These are phyloP conservation scores for Papilio protenor DNA, from an alignment of 2,888 invertebrate species.

Conservation along the genomic window DNA sequence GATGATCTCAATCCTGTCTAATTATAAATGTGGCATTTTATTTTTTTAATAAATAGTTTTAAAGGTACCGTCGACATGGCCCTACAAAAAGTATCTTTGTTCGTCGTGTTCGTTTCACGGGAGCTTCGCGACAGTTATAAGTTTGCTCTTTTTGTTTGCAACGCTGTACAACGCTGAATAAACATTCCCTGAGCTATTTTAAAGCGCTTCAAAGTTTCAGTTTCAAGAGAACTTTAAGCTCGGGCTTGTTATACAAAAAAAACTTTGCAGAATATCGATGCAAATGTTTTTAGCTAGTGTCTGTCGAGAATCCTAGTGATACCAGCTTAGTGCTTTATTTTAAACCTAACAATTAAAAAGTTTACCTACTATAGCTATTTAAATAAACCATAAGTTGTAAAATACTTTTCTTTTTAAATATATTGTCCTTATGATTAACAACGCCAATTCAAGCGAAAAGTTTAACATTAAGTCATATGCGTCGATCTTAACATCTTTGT, in stretches of 20 bases:
- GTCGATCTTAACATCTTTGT: too few species aligned
- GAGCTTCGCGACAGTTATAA: conserved; percentile 33
- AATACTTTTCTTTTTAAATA: not conserved
- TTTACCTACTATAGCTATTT: not conserved
- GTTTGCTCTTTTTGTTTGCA: conserved; percentile 39
- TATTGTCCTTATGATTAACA: too few species aligned
- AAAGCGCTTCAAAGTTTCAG: conserved; percentile 40
- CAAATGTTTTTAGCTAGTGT: conserved; percentile 7
- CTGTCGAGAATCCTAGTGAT: not conserved
- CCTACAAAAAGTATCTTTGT: conserved; percentile 9
- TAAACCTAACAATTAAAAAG: not conserved
- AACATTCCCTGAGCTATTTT: conserved; percentile 40
- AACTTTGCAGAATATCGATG: conserved; percentile 21
- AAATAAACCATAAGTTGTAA: not conserved
- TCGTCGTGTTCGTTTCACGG: conserved; percentile 3
- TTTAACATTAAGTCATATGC: too few species aligned
- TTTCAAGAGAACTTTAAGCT: conserved; percentile 32
- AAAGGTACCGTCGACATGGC: not conserved
- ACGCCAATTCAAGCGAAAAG: too few species aligned
- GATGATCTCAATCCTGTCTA: not conserved
- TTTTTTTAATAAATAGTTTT: not conserved
- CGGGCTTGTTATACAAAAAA: conserved; percentile 16
- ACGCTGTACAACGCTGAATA: conserved; percentile 36
- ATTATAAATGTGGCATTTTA: not conserved
- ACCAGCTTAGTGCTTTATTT: not conserved